phyloP scores from a whole-genome alignment of 2,888 invertebrate genomes.

The Mystacides longicornis region DNA sequence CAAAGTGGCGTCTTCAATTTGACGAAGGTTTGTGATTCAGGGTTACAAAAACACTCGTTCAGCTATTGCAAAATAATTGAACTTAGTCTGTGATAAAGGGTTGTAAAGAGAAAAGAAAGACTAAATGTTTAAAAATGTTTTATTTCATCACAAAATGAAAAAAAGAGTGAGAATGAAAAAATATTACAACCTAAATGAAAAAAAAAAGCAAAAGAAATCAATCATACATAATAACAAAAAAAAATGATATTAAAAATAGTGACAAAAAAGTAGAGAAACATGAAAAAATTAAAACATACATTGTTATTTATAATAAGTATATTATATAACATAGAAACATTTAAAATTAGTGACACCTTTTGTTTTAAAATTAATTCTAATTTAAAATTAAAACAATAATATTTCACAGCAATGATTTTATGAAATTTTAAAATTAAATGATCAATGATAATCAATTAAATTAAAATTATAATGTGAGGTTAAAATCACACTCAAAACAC shows the following conservation, averaged over 20 bases:
- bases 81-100: too few relatives aligned
- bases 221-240: not conserved
- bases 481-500: not conserved
- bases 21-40: too few relatives aligned
- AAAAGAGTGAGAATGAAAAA: not conserved
- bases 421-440: not conserved
- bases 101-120: too few relatives aligned
- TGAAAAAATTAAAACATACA: not conserved
- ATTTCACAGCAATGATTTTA: slow-evolving; percentile 1
- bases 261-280: not conserved
- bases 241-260: not conserved
- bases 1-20: too few relatives aligned
- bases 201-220: too few relatives aligned
- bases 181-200: not conserved
- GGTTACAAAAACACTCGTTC: too few relatives aligned
- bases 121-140: too few relatives aligned
- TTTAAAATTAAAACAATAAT: not conserved
- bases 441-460: not conserved
- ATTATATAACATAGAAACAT: not conserved
- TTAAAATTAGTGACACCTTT: not conserved
- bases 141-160: not conserved
- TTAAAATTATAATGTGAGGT: not conserved
- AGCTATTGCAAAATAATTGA: too few relatives aligned
- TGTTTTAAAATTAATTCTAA: not conserved
- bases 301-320: not conserved